phyloP scores from a whole-genome alignment of 2,113 vertebrate species.

The Cyphomyrus discorhynchus region DNA sequence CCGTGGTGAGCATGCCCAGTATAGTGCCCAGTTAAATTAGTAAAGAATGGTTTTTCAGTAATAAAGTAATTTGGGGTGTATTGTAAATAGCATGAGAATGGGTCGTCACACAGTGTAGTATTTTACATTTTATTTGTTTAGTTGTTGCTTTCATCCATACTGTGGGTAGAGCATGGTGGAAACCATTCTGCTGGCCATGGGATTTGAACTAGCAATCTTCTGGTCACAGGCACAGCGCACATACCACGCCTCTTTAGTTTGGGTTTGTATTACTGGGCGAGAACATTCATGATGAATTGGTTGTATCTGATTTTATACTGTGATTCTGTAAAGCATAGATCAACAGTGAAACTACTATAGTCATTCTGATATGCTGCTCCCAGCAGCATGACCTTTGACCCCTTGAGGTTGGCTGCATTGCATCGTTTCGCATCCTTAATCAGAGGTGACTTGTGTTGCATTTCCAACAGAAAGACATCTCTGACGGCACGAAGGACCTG shows the following conservation, averaged over 20 bases:
- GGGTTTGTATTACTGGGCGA: background rate
- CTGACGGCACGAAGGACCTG: slow-evolving; percentile 75
- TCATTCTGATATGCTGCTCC: background rate
- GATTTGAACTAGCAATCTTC: background rate
- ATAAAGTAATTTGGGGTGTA: background rate
- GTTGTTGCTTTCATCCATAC: background rate
- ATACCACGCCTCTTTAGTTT: background rate
- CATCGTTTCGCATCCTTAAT: background rate
- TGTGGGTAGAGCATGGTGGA: background rate
- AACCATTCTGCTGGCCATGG: background rate
- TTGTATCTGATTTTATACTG: background rate
- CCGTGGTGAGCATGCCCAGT: no score
- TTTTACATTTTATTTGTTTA: background rate
- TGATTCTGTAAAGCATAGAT: background rate
- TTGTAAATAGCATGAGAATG: background rate
- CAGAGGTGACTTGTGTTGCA: background rate
- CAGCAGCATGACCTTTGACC: background rate
- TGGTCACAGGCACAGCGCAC: background rate
- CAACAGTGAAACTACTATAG: background rate
- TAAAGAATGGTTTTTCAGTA: background rate
- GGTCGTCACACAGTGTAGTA: background rate
- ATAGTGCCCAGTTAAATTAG: background rate
- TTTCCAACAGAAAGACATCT: slow-evolving; percentile 76
- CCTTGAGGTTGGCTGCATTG: background rate
- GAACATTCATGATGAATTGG: background rate